phyloP scores from a whole-genome alignment of 2,888 invertebrate species.

The Nephrotoma appendiculata region DNA sequence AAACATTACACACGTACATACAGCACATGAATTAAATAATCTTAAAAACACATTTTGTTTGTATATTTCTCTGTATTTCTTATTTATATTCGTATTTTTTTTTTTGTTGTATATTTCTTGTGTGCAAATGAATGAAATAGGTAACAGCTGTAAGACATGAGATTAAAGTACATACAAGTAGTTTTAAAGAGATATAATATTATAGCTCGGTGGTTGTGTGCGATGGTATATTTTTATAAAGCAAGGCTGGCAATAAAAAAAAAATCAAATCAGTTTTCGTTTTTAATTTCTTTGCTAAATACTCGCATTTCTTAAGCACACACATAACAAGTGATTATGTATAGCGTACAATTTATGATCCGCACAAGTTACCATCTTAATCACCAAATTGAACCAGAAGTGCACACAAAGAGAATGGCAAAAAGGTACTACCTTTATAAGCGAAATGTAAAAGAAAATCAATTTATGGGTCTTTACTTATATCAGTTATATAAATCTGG shows the following conservation, averaged over 20 bases:
- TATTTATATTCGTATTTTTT: background rate
- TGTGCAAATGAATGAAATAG: slow-evolving; percentile 4
- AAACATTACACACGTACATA: background rate
- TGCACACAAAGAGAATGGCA: background rate
- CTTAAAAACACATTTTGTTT: background rate
- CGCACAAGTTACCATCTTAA: background rate
- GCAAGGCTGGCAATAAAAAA: background rate
- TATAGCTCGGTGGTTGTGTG: background rate
- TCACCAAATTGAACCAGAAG: background rate
- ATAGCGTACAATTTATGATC: background rate
- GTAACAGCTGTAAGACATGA: slow-evolving; percentile 6
- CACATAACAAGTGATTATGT: too few relatives aligned
- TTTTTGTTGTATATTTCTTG: background rate
- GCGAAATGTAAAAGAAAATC: background rate
- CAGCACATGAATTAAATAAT: background rate
- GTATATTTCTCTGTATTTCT: background rate
- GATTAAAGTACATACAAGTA: slow-evolving; percentile 1
- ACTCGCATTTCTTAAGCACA: background rate
- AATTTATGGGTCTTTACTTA: background rate
- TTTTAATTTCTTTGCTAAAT: background rate
- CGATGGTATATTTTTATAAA: background rate
- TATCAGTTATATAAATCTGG: background rate
- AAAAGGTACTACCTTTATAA: background rate
- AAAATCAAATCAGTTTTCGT: background rate
- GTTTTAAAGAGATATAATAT: background rate